phyloP scores from a whole-genome alignment of 2,797 vertebrate genomes.

The Emys orbicularis region DNA sequence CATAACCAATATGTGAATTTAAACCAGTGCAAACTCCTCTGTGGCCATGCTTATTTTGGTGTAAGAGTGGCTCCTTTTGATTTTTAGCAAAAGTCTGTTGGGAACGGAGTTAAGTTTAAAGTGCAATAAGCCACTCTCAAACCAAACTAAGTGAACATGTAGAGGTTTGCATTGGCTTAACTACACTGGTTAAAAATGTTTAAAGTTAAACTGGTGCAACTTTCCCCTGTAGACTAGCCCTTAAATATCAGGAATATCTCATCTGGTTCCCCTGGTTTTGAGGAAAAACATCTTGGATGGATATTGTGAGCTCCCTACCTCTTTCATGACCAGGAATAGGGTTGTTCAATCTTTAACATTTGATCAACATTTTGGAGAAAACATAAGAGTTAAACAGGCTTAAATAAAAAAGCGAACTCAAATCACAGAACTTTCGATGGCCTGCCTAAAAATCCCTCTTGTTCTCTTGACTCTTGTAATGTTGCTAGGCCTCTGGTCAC shows the following conservation, averaged over 20 bases:
- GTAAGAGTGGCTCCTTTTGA: too few relatives aligned
- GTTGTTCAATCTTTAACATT: not conserved
- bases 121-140: not conserved
- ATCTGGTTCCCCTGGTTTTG: not conserved
- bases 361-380: too few relatives aligned
- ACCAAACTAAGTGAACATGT: not conserved
- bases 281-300: not conserved
- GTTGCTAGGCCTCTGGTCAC: not conserved
- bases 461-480: not conserved
- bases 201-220: not conserved
- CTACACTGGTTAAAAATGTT: not conserved
- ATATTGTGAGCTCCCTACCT: not conserved
- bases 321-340: not conserved
- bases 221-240: not conserved
- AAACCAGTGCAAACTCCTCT: too few relatives aligned
- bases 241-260: not conserved
- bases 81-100: too few relatives aligned
- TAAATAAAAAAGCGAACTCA: too few relatives aligned
- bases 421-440: not conserved
- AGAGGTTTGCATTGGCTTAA: not conserved
- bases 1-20: too few relatives aligned
- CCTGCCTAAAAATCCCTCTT: not conserved
- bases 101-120: not conserved
- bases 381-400: too few relatives aligned
- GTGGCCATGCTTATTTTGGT: too few relatives aligned